Percentiles rank a stretch among this genome's conserved stretches.
phyloP scores from a whole-genome alignment of 2,113 vertebrate species.

The Bucco capensis region DNA sequence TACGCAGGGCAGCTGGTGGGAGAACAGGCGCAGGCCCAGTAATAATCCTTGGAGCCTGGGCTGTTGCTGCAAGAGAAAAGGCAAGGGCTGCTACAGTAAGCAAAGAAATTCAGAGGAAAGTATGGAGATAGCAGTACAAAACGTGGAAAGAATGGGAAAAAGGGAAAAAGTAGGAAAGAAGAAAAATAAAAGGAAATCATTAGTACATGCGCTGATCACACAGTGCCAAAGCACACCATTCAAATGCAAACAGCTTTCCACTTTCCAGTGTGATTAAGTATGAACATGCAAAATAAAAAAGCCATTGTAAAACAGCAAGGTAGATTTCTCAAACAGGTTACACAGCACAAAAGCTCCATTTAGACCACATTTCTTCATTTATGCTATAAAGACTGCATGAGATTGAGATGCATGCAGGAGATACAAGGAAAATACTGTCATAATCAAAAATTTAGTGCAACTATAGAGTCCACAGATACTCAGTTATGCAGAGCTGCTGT shows the following conservation, averaged over 20 bases:
- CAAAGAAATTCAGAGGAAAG: conserved; percentile 78
- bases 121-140: conserved; percentile 74
- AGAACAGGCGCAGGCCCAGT: conserved; percentile 93
- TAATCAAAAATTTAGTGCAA: conserved; percentile 50
- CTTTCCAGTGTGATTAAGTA: conserved; percentile 76
- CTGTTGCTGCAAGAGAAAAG: conserved; percentile 93
- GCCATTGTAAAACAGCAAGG: conserved; percentile 66
- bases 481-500: conserved; percentile 47
- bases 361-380: conserved; percentile 51
- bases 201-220: conserved; percentile 83
- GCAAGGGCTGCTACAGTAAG: conserved; percentile 90
- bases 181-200: conserved; percentile 86
- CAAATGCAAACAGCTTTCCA: conserved; percentile 77
- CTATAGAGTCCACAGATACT: conserved; percentile 68
- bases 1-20: conserved; percentile 85
- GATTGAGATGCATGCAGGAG: conserved; percentile 68
- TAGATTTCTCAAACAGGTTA: conserved; percentile 68
- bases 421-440: conserved; percentile 53
- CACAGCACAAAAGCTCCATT: conserved; percentile 62
- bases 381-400: conserved; percentile 63
- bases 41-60: conserved; percentile 93
- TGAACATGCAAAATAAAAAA: conserved; percentile 75
- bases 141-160: conserved; percentile 72
- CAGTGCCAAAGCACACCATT: conserved; percentile 80
- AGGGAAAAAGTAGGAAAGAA: conserved; percentile 76